These are phyloP conservation scores for Papilio elwesi DNA, from an alignment of 2,888 invertebrate genomes.

Conservation along the genomic window DNA sequence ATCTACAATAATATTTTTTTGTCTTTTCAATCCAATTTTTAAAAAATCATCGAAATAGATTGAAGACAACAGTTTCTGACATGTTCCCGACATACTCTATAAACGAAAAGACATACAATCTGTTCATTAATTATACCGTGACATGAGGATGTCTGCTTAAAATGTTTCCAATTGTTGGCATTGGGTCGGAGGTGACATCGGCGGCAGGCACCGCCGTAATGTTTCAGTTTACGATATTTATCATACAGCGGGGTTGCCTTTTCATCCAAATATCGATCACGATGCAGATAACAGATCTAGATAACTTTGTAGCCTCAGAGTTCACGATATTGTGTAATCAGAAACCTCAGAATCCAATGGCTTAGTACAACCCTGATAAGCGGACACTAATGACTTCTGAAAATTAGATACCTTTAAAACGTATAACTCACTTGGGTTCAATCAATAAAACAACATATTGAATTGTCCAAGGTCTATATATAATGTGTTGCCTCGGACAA, in stretches of 20 bases:
- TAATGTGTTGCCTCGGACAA: no score
- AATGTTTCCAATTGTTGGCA: conserved; percentile 55
- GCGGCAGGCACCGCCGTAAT: conserved; percentile 63
- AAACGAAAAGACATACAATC: no score
- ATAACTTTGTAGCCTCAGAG: background rate
- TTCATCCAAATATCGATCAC: conserved; percentile 67
- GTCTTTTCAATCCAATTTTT: no score
- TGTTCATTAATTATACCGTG: conserved; percentile 4
- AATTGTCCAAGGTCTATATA: no score
- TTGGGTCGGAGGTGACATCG: conserved; percentile 59
- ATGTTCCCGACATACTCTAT: no score
- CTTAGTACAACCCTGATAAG: background rate
- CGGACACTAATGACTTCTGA: background rate
- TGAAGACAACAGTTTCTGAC: no score
- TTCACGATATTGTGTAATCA: background rate
- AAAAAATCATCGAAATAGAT: no score
- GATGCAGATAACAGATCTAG: conserved; percentile 25
- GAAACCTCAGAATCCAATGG: background rate
- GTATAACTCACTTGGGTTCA: no score
- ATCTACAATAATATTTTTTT: no score
- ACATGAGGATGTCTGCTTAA: conserved; percentile 2
- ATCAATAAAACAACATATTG: no score
- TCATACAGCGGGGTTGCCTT: conserved; percentile 63
- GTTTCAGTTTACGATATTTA: conserved; percentile 64
- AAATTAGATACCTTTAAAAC: no score